Conservation (phyloP, 1,140 invertebrate genomes). For the Oncopodura yosiiana region DNA sequence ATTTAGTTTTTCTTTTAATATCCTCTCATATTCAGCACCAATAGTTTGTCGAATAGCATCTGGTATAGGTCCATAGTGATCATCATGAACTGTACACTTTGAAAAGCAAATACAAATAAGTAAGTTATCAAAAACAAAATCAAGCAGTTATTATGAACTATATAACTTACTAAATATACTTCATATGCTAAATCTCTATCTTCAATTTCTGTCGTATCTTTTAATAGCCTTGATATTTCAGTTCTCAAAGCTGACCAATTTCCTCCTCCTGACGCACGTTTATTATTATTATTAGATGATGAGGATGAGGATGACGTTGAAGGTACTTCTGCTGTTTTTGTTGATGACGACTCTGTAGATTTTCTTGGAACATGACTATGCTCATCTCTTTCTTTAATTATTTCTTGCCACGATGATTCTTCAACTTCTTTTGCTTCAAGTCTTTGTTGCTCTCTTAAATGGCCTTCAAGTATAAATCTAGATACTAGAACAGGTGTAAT, state of each 20-base stretch:
- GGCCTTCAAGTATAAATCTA: conserved; percentile 53
- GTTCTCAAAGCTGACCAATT: conserved; percentile 34
- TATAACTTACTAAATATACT: conserved; percentile 56
- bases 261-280: not conserved
- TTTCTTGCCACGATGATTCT: conserved; percentile 25
- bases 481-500: conserved; percentile 55
- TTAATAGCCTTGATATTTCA: conserved; percentile 51
- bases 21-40: conserved; percentile 64
- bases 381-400: not conserved
- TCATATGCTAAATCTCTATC: conserved; percentile 62
- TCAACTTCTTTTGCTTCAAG: conserved; percentile 22
- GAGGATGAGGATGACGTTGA: not conserved
- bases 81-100: conserved; percentile 57
- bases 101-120: conserved; percentile 34
- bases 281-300: no score
- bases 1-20: conserved; percentile 51
- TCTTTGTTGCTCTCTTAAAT: conserved; percentile 35
- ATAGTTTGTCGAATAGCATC: conserved; percentile 62
- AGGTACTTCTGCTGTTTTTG: not conserved
- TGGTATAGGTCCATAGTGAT: conserved; percentile 62
- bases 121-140: conserved; percentile 39
- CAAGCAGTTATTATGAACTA: not conserved
- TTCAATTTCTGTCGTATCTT: conserved; percentile 59
- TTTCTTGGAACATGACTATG: not conserved
- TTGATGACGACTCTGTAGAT: conserved; percentile 1